Base-by-base conservation (phyloP, 2,888 invertebrate species). In the Lomographa bimaculata region DNA sequence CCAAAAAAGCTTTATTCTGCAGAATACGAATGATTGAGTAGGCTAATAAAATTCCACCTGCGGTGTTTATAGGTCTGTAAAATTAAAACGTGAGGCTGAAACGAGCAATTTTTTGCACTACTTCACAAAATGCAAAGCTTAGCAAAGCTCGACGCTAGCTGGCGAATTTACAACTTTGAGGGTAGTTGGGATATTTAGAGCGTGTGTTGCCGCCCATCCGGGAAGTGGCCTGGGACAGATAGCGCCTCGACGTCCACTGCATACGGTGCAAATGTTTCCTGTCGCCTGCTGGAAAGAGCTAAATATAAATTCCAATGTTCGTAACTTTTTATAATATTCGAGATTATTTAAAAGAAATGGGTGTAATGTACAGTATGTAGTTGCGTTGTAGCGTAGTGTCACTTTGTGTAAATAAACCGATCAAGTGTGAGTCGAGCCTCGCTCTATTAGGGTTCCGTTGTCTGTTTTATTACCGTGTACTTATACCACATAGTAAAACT, bases 161-260 rank as follows among this genome's bases (percentile, higher is more conserved):
- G 26, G 19, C 14, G 26, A 26, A 27, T 34, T 19, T 40, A 11
- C 5, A 21, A 10, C 39, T n/a, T 42, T 12, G 23, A 36, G 46
- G 38, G 33, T 25, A 33, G 39, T 41, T 14, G 38, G 16, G 33
- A 20, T 30, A 46, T 39, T 46, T 46, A 16, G 34, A 38, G 24
- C 42, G 42, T 45, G 42, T 39, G 35, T 24, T 41, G 41, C 26
- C 28, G 32, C 26, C 37, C 24, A 40, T 39, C 42, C 45, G 49
- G 44, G 45, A 50, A 47, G 49, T 42, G 40, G 35, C 20, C 30
- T 24, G 41, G 14, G 23, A 14, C 35, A 37, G 40, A 46, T 46
- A 52, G 37, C 33, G 39, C 30, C 14, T 2, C 8, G 8, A 9
- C 19, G 3, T 5, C 14, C 20, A 32, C 16, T 35, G 18, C 27